A percentile compares a stretch with the other conserved stretches of the same genome.
Conservation (phyloP, 1,140 invertebrate genomes). For the Brachionus calyciflorus region DNA sequence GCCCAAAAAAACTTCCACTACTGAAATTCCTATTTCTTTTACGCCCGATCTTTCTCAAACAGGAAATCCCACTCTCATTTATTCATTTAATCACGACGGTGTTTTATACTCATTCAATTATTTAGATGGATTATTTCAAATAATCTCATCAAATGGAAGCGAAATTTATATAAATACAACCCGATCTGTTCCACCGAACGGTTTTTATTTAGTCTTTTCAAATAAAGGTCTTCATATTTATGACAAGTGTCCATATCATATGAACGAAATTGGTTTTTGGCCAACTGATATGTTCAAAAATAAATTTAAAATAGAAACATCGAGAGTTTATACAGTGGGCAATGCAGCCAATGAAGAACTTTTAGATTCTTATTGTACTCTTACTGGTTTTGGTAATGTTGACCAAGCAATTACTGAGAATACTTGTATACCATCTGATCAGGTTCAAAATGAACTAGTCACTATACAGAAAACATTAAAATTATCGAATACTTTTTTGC, state of each 20-base stretch:
- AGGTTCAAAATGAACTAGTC: neutral
- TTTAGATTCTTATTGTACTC: neutral
- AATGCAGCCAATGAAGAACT: neutral
- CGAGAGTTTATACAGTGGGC: neutral
- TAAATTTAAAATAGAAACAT: conserved; percentile 31
- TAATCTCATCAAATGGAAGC: neutral
- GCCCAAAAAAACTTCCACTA: neutral
- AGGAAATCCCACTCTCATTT: neutral
- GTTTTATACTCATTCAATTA: conserved; percentile 2
- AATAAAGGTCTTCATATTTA: conserved; percentile 11
- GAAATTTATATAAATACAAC: conserved; percentile 24
- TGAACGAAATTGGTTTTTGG: neutral
- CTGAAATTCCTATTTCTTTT: neutral
- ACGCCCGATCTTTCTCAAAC: neutral
- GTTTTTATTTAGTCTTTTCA: conserved; percentile 26
- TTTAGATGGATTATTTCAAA: neutral
- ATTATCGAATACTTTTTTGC: conserved; percentile 9
- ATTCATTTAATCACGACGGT: conserved; percentile 9
- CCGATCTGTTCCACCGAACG: neutral
- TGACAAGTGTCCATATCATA: neutral
- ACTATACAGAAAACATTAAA: neutral
- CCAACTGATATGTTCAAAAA: conserved; percentile 26
- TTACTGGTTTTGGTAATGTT: neutral
- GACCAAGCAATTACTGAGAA: neutral
- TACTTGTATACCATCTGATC: neutral